These are phyloP conservation scores for Hylomyscus alleni DNA, from an alignment of 2,797 vertebrate species.

Conservation along the genomic window DNA sequence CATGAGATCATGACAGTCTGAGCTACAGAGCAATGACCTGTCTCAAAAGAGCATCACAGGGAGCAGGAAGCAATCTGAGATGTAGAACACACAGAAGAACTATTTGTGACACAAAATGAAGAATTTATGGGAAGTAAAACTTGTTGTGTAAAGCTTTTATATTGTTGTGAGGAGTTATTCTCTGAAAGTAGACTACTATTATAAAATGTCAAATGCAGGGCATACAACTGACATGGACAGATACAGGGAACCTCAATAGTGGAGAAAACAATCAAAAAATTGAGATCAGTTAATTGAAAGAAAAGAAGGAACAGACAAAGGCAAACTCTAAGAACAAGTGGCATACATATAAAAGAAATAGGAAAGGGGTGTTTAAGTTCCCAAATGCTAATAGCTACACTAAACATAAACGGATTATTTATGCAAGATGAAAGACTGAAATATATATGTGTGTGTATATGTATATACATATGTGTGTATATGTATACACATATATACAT, in stretches of 20 bases:
- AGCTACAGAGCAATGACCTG: background rate
- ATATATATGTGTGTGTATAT: background rate
- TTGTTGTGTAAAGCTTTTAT: background rate
- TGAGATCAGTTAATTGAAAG: background rate
- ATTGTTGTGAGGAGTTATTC: background rate
- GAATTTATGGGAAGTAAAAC: background rate
- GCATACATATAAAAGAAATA: background rate
- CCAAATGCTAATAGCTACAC: background rate
- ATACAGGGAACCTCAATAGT: background rate
- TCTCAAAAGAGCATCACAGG: background rate
- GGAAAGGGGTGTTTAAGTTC: background rate
- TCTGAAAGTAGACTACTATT: background rate
- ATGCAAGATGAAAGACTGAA: background rate
- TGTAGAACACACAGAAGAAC: background rate
- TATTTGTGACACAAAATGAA: background rate
- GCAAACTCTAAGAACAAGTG: background rate
- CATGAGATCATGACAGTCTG: background rate
- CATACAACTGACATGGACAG: background rate
- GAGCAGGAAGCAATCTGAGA: background rate
- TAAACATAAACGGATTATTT: background rate
- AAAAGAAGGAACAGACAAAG: background rate
- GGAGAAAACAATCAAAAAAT: background rate
- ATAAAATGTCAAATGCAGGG: background rate
- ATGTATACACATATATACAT: no score
- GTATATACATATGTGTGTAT: no score